Percentiles rank a stretch among this genome's conserved stretches.
These are phyloP conservation scores for Cepaea nemoralis DNA, from an alignment of 1,140 invertebrate species.

Conservation along the genomic window DNA sequence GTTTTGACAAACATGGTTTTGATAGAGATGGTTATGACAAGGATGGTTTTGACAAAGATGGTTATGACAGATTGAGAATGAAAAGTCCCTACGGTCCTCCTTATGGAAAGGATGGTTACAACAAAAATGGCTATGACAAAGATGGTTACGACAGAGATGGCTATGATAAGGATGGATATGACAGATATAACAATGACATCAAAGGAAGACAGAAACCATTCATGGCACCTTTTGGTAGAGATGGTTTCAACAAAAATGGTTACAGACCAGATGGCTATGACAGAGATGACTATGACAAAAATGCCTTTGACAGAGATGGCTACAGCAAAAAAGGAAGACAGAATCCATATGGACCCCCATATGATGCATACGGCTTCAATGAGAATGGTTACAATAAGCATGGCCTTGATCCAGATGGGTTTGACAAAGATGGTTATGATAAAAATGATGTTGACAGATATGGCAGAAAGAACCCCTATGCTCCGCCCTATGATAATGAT, in stretches of 20 bases:
- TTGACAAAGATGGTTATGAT: not conserved
- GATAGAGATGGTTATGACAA: no score
- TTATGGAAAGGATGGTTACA: no score
- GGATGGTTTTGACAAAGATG: no score
- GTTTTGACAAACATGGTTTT: no score
- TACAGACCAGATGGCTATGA: not conserved
- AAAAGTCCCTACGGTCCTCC: no score
- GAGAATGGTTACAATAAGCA: conserved; percentile 3
- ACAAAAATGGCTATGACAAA: not conserved
- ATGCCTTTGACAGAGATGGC: conserved; percentile 2
- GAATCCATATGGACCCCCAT: conserved; percentile 1
- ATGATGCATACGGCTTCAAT: conserved; percentile 1
- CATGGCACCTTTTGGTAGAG: not conserved
- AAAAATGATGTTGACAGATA: not conserved
- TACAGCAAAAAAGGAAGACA: not conserved
- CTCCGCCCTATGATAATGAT: not conserved
- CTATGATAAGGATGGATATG: not conserved
- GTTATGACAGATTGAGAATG: no score
- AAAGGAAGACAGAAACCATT: conserved; percentile 15
- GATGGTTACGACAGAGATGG: conserved; percentile 2
- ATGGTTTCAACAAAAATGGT: not conserved
- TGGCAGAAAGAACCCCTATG: not conserved
- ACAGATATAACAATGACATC: not conserved
- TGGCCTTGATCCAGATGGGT: conserved; percentile 13
- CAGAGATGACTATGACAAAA: conserved; percentile 3